Evolutionary conservation across 2,888 invertebrate species (phyloP).

Genomic region (Liopterus haemorrhoidalis): DNA sequence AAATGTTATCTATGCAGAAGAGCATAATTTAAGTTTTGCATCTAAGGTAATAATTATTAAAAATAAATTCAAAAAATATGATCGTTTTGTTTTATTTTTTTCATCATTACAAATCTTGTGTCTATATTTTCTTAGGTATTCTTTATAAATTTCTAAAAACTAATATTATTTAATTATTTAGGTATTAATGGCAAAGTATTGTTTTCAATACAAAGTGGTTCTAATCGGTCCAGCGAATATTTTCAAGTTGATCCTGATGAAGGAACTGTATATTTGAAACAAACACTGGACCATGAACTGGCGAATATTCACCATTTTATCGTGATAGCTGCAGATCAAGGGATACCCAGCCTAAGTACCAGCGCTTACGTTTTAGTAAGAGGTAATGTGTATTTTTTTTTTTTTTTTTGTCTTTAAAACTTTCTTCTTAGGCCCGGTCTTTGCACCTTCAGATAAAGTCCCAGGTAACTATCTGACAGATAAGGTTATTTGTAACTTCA

Average conservation of each 20-base stretch:
- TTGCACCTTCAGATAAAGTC: too few relatives aligned
- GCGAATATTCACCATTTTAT: slow-evolving; percentile 68
- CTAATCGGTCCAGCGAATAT: slow-evolving; percentile 57
- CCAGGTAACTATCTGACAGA: too few relatives aligned
- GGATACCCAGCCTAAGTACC: slow-evolving; percentile 71
- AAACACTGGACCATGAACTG: slow-evolving; percentile 74
- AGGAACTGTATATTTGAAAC: slow-evolving; percentile 71
- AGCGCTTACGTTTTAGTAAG: slow-evolving; percentile 80
- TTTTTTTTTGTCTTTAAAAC: not conserved
- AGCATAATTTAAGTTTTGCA: too few relatives aligned
- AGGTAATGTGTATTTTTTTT: slow-evolving; percentile 46
- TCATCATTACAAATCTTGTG: too few relatives aligned
- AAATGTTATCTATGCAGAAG: too few relatives aligned
- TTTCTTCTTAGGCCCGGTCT: too few relatives aligned
- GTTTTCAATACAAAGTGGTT: slow-evolving; percentile 63
- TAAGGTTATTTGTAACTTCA: too few relatives aligned
- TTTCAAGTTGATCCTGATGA: slow-evolving; percentile 72
- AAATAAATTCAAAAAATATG: too few relatives aligned
- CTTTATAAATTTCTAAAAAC: too few relatives aligned
- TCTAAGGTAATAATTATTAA: too few relatives aligned
- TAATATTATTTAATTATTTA: slow-evolving; percentile 40
- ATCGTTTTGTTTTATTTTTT: too few relatives aligned
- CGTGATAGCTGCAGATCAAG: slow-evolving; percentile 74
- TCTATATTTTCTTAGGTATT: too few relatives aligned
- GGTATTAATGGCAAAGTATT: slow-evolving; percentile 59